Percentiles rank a stretch among this genome's conserved stretches.
Conservation (phyloP, 2,113 vertebrate genomes). For the Sphaerodactylus townsendi region DNA sequence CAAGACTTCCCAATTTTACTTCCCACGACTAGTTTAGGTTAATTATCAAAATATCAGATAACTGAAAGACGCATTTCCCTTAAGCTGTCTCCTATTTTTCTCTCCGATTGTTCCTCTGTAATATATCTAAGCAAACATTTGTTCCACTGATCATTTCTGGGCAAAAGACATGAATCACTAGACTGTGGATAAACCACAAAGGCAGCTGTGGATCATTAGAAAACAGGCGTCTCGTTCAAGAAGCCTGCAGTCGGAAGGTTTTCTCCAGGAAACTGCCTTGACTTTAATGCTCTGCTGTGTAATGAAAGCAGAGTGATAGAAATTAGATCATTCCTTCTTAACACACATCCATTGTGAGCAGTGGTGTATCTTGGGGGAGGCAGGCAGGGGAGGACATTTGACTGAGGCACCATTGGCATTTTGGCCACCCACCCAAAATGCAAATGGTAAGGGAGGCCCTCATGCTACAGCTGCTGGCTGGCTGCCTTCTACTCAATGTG, state of each 20-base stretch:
- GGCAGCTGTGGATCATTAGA: slow-evolving; percentile 86
- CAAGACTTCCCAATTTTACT: slow-evolving; percentile 1
- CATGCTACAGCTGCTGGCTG: too few relatives aligned
- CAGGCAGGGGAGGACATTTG: too few relatives aligned
- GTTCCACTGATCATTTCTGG: slow-evolving; percentile 86
- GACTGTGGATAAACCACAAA: slow-evolving; percentile 77
- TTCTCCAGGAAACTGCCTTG: slow-evolving; percentile 68
- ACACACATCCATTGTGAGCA: slow-evolving; percentile 43
- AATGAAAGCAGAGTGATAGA: slow-evolving; percentile 54
- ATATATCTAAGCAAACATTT: slow-evolving; percentile 86
- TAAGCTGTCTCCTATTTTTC: slow-evolving; percentile 71
- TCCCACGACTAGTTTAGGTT: slow-evolving; percentile 56
- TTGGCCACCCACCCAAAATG: too few relatives aligned
- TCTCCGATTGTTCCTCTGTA: slow-evolving; percentile 76
- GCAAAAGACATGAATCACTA: slow-evolving; percentile 86
- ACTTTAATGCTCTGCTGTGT: slow-evolving; percentile 60
- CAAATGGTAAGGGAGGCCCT: too few relatives aligned
- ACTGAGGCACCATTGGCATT: too few relatives aligned
- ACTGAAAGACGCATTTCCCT: slow-evolving; percentile 73
- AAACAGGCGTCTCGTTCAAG: slow-evolving; percentile 76
- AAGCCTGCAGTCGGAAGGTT: slow-evolving; percentile 67
- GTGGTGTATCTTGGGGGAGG: too few relatives aligned
- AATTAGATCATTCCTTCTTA: slow-evolving; percentile 59
- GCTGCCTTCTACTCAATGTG: too few relatives aligned
- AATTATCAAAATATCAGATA: slow-evolving; percentile 74